phyloP scores from a whole-genome alignment of 2,113 vertebrate genomes.

The Toxostoma redivivum region DNA sequence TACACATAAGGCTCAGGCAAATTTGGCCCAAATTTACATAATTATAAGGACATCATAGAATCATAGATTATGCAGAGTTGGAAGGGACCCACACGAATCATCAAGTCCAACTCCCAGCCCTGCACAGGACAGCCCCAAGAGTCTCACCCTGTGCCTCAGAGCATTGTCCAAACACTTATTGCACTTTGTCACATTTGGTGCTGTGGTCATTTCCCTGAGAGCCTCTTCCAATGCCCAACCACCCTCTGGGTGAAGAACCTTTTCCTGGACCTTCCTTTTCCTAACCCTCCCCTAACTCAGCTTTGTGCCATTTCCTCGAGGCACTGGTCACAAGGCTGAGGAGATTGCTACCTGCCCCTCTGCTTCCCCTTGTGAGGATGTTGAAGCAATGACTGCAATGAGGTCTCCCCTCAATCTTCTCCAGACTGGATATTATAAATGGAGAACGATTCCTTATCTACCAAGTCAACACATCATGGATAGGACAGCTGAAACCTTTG shows the following conservation, averaged over 20 bases:
- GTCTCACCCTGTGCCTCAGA: no score
- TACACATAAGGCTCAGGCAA: neutral
- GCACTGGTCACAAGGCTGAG: neutral
- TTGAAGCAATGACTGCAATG: neutral
- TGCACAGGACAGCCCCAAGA: neutral
- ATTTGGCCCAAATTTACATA: neutral
- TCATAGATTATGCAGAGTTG: neutral
- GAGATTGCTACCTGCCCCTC: neutral
- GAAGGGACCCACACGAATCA: neutral
- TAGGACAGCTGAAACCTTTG: neutral
- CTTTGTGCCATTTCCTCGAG: fast-evolving
- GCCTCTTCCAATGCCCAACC: neutral
- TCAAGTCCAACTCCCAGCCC: neutral
- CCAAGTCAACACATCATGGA: neutral
- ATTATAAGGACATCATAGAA: neutral
- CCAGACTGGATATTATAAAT: neutral
- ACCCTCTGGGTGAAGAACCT: neutral
- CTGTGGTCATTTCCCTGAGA: neutral
- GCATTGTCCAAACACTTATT: neutral
- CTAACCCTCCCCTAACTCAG: neutral
- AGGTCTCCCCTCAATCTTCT: neutral
- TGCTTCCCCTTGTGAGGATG: neutral
- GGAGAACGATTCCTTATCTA: neutral
- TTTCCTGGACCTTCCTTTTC: neutral
- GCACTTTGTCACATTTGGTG: neutral